Evolutionary conservation across 2,888 invertebrate genomes (phyloP), one percentile per base, ranked within the genome.

Genomic region (Camponotus fellah): DNA sequence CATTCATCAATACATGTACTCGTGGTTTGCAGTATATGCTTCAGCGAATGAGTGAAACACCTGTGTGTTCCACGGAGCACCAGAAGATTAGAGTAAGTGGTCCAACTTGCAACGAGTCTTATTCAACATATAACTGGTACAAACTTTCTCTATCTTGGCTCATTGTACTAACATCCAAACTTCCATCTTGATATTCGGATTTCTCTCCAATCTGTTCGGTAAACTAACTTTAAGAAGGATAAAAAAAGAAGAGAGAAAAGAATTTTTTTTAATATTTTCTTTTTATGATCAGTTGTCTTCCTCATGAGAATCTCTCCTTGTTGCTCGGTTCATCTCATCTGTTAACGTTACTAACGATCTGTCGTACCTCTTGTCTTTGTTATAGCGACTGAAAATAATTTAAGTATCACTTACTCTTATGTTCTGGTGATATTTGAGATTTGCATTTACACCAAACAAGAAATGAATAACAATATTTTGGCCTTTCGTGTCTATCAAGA

Each of bases 41-140:
- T 97, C 97, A 98, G 96, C 97, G 97, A 96, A 97, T 97, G 97
- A 97, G 97, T 96, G 97, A 77, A 65, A 76, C 97, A 96, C 97
- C 97, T 96, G 97, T 97, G 96, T 97, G 96, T 96, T 97, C 97
- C 96, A 97, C 97, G 96, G 97, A 97, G 95, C 97, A 97, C 96
- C 97, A 97, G 97, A 97, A 97, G 96, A 97, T 98, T 96, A 97
- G 98, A 97, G 98, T 98, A 98, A 98, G 98, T 97, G 94, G 91
- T 92, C 88, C 93, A 89, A 91, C 91, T 91, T 93, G 90, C 91
- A 93, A 91, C 91, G 68, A 77, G 90, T 92, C 88, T 92, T 91
- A 82, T 91, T 91, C 91, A 88, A 82, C 14, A 43, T 85, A 88
- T 92, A 89, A 92, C 92, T 93, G 92, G 91, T 91, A 91, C 88